Base-by-base conservation (phyloP, 2,797 vertebrate genomes). In the Hippoglossus hippoglossus region DNA sequence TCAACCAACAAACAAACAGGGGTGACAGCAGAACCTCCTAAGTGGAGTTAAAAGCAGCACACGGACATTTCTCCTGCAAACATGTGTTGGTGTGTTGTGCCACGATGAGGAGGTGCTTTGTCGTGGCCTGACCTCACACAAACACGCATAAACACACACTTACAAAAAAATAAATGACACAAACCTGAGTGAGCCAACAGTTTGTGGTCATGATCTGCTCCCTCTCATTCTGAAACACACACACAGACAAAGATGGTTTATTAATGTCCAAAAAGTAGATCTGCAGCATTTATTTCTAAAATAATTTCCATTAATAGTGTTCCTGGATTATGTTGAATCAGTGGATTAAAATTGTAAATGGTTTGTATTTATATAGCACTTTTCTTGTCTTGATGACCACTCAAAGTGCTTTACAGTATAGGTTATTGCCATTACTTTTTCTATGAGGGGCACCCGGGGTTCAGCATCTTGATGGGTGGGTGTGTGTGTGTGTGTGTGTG, bases 171-270 rank as follows among this genome's bases (percentile, higher is more conserved):
- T 67, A 46, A n/a, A 62, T 41, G 56, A 72, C 54, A 80, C 84
- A 52, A 75, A 97, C 98, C 96, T 99, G 98, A 69, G 95, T 96
- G 64, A 99, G 94, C 98, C 98, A 99, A 78, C 98, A 96, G 0
- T 98, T 99, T 34, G 97, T 99, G 62, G 97, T 99, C 98, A 99
- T 99, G 83, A 99, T 97, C 93, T 99, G 98, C 31, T 99, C 98
- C 70, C 97, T 94, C 82, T 99, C 97, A 11, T 99, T 99, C 98
- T 99, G 92, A 84, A 94, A 90, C 79, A 91, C 55, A 88, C 21
- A 64, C 16, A 70, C 22, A 46, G 15, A 65, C 31, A 75, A 21
- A 54, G 52, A 66, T 9, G 15, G 36, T 73, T 77, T 7, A 50
- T 31, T 19, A 6, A 47, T 16, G 21, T 19, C 6, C 8, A 36